A percentile compares a stretch with the other conserved stretches of the same genome.
phyloP scores from a whole-genome alignment of 2,797 vertebrate genomes.

The Knipowitschia caucasica region DNA sequence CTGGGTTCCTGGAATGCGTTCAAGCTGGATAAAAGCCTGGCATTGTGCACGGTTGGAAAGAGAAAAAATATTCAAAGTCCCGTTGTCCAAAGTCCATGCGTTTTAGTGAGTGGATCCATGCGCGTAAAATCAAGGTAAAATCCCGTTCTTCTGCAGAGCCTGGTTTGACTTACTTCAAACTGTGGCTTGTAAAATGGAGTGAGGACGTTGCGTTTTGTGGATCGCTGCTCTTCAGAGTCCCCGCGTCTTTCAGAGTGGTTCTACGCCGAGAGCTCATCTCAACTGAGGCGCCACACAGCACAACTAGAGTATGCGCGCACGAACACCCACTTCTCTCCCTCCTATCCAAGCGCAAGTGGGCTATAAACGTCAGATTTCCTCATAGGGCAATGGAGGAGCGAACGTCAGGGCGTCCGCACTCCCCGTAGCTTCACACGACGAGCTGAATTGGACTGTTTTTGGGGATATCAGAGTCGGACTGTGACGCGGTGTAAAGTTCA shows the following conservation, averaged over 20 bases:
- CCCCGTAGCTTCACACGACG: background rate
- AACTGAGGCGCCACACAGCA: constrained; percentile 58
- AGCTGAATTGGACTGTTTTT: background rate
- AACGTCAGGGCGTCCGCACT: constrained; percentile 9
- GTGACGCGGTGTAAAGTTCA: background rate
- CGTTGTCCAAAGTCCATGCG: constrained; percentile 49
- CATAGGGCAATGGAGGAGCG: constrained; percentile 10
- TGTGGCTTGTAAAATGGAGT: constrained; percentile 22
- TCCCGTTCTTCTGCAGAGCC: constrained; percentile 12
- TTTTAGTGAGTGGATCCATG: constrained; percentile 46
- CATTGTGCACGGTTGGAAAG: constrained; percentile 52
- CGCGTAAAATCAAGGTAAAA: constrained; percentile 37
- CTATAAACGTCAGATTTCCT: constrained; percentile 51
- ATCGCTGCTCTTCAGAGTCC: constrained; percentile 56
- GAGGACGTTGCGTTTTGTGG: constrained; percentile 19
- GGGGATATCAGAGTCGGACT: constrained; percentile 1
- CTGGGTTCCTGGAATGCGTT: constrained; percentile 74
- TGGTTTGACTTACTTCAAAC: background rate
- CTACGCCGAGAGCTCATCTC: constrained; percentile 70
- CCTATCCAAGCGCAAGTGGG: constrained; percentile 43
- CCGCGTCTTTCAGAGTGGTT: constrained; percentile 62
- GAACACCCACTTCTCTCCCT: constrained; percentile 52
- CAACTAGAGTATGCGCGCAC: constrained; percentile 49
- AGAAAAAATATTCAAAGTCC: constrained; percentile 58
- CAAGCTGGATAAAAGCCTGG: constrained; percentile 65